A percentile compares a stretch with the other conserved stretches of the same genome.
Conservation (phyloP, 2,797 vertebrate species). For the Gymnoscopelus microlampas region DNA sequence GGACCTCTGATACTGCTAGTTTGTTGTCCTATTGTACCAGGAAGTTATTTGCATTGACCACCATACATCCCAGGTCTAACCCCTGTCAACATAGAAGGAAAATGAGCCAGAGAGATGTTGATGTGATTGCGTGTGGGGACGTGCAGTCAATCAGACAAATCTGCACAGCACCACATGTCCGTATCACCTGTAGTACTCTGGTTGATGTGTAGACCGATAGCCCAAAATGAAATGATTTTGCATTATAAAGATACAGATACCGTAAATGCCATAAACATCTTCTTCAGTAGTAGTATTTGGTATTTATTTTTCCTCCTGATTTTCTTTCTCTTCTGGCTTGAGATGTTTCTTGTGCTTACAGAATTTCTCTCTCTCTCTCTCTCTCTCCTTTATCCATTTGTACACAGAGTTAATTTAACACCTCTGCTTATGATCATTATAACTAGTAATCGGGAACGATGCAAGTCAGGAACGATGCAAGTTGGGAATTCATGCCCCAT, state of each 20-base stretch:
- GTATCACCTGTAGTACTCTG: not conserved
- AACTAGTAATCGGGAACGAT: no score
- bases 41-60: no score
- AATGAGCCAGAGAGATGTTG: slow-evolving; percentile 11
- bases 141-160: slow-evolving; percentile 33
- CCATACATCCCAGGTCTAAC: not conserved
- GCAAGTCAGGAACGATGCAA: no score
- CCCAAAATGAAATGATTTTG: not conserved
- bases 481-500: no score
- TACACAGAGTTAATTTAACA: no score
- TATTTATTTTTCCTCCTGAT: not conserved
- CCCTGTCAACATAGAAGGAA: not conserved
- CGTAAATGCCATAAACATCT: not conserved
- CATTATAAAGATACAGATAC: not conserved
- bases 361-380: no score
- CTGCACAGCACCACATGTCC: slow-evolving; percentile 26
- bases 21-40: no score
- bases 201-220: not conserved
- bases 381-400: no score
- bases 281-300: no score
- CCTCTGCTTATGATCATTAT: no score
- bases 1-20: no score
- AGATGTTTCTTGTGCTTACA: no score
- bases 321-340: not conserved
- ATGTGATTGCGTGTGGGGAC: slow-evolving; percentile 19